Base-by-base conservation (phyloP, 1,140 invertebrate genomes). In the Cyclina sinensis region DNA sequence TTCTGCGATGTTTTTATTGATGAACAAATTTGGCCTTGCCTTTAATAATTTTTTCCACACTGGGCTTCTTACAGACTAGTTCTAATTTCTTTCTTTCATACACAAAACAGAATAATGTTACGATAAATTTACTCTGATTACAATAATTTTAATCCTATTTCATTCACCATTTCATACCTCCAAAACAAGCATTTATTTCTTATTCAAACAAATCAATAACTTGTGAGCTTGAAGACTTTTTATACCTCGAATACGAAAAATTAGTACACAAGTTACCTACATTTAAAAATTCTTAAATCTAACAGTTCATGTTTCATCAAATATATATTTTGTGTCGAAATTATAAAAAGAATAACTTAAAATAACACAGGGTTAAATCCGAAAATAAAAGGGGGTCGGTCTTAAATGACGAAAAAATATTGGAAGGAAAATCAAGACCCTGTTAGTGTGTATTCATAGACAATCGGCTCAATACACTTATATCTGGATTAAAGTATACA, bases 391-490 rank as follows among this genome's bases (percentile, higher is more conserved):
- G 43, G 48, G 70, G 24, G 43, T 43, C 16, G 46, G 74, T 54
- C 48, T 51, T 78, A 57, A 78, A 76, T n/a, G 12, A 76, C 73
- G 73, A 76, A 78, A 78, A 54, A 78, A 78, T 48, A 54, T 27
- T 70, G 32, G 27, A 51, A 30, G 43, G 24, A 54, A 37, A 32
- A 78, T 16, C 54, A 54, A 78, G 74, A 54, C 74, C 48, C 7
- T 78, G 35, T 24, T 24, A 39, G 74, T 78, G 27, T 54, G 46
- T 78, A 78, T 78, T 78, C 48, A 78, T 35, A 78, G 65, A 70
- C 65, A 70, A 70, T 70, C 21, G 65, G 32, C 70, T 74, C 30
- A 21, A 54, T 51, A 78, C 46, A 70, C 65, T 37, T 70, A 39
- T 37, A 37, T 9, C 46, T 32, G 27, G 46, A 51, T 51, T 78